Evolutionary conservation across 2,797 vertebrate species (phyloP).

Genomic region (Heliangelus exortis): DNA sequence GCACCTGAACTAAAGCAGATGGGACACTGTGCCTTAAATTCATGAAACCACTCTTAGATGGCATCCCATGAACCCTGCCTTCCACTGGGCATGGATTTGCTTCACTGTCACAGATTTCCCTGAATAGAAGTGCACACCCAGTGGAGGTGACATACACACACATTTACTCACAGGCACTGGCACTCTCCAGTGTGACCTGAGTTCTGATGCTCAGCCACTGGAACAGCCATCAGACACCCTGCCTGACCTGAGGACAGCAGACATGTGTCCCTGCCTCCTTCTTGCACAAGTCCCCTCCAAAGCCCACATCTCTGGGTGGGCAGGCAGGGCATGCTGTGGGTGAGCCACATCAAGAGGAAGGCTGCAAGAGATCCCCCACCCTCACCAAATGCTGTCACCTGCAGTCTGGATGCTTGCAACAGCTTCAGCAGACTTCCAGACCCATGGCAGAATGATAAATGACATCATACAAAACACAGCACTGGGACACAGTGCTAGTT

Average conservation of each 20-base stretch:
- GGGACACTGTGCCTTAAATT: conserved; percentile 15
- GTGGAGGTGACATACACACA: too few species aligned
- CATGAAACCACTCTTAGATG: conserved; percentile 4
- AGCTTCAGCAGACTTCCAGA: not conserved
- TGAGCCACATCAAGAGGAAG: not conserved
- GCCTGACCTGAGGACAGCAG: not conserved
- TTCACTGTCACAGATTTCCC: not conserved
- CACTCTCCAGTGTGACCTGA: fast-evolving
- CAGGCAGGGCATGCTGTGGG: not conserved
- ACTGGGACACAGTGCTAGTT: fast-evolving
- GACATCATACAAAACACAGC: not conserved
- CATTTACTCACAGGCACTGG: fast-evolving
- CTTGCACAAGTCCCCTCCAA: not conserved
- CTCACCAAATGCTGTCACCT: not conserved
- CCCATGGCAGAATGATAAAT: not conserved
- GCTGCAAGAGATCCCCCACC: not conserved
- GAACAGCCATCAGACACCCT: not conserved
- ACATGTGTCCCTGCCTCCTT: fast-evolving
- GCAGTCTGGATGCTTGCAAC: not conserved
- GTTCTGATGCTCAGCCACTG: not conserved
- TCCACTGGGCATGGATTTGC: not conserved
- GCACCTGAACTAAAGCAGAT: conserved; percentile 36
- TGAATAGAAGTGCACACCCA: not conserved
- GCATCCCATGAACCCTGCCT: not conserved
- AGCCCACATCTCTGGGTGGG: not conserved